Conservation (phyloP, 2,113 vertebrate species). For the Scomber japonicus region DNA sequence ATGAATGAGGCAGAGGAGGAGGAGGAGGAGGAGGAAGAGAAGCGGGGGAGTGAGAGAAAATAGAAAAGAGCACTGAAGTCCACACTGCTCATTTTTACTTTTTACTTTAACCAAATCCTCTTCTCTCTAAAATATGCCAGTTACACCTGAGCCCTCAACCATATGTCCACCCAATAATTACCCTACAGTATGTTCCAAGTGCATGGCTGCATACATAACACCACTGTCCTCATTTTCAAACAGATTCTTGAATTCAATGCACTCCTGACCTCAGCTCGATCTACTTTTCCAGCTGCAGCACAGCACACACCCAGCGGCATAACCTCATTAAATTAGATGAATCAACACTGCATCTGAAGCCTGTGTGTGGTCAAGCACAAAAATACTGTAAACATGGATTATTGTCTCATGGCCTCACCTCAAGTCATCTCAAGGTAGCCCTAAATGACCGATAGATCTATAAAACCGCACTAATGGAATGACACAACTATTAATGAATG, state of each 20-base stretch:
- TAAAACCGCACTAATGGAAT: background rate
- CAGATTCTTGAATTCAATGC: background rate
- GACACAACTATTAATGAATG: background rate
- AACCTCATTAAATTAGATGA: constrained; percentile 59
- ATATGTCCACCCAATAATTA: constrained; percentile 1
- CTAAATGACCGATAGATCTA: background rate
- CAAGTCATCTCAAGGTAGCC: constrained; percentile 8
- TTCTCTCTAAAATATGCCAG: background rate
- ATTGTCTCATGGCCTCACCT: constrained; percentile 43
- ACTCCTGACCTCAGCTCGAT: constrained; percentile 53
- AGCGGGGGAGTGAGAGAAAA: constrained; percentile 19
- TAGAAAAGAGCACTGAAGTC: constrained; percentile 41
- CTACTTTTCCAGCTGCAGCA: constrained; percentile 57
- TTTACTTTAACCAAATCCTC: constrained; percentile 21
- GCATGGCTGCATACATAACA: constrained; percentile 19
- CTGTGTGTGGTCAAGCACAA: constrained; percentile 38
- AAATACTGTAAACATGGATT: background rate
- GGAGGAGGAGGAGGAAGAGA: constrained; percentile 22
- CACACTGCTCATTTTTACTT: constrained; percentile 35
- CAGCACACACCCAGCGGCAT: constrained; percentile 53
- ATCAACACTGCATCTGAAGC: constrained; percentile 34
- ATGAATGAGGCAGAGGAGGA: constrained; percentile 59
- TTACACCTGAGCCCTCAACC: background rate
- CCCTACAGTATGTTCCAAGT: constrained; percentile 8
- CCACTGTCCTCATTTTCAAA: constrained; percentile 49